Base-by-base conservation (phyloP, 1,140 invertebrate genomes). In the Triops longicaudatus region DNA sequence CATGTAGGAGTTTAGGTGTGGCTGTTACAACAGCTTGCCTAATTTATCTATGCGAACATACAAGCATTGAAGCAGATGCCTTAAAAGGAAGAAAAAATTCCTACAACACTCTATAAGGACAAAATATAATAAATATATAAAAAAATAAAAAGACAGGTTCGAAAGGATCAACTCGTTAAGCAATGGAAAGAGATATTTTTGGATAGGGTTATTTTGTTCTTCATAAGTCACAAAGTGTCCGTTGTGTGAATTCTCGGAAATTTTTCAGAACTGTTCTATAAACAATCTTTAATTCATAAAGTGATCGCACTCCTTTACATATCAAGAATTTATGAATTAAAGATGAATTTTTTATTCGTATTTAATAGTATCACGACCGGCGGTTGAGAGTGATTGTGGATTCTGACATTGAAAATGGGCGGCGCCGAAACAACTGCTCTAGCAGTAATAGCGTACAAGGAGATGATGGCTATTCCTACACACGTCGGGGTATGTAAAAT, bases 361-460 rank as follows among this genome's bases (percentile, higher is more conserved):
- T 43, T 75, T 81, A 83, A 76, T 78, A 86, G 86, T 83, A 83
- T 26, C 83, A 82, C 74, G 85, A 86, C 74, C 82, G 83, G 76
- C 84, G 82, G 31, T 85, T 84, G 78, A 80, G 80, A 3, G 81
- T 83, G 0, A 84, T 83, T 43, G 81, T 87, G 1, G 84, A 86
- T 77, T 80, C 80, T 6, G 79, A 80, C 0, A 75, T 78, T 5
- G 81, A 81, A 17, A 81, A 80, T 7, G 83, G 72, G 28, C 31
- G 76, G 43, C 31, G 80, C 72, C 77, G 75, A 28, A 79, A 85
- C 73, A 81, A 84, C 50, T 87, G 86, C 76, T 76, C 78, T 0
- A 73, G 43, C 27, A 76, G 75, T 26, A 41, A 79, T 74, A 71
- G 76, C 72, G 76, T 81, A 73, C 78, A 74, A 73, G 41, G 77